Conservation (phyloP, 2,888 invertebrate species). For the Leptopilina drosophilae region DNA sequence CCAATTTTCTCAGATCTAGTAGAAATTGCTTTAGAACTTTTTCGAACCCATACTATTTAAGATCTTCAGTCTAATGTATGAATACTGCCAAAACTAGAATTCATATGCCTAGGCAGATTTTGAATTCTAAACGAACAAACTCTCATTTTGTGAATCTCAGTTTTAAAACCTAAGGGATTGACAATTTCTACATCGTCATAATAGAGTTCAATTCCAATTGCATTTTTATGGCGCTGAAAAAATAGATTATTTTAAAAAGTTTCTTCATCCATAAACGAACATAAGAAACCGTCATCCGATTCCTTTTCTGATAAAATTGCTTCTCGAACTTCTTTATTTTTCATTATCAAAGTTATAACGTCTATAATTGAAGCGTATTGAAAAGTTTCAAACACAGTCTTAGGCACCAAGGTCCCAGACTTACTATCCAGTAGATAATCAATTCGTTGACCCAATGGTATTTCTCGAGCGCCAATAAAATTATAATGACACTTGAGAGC, state of each 20-base stretch:
- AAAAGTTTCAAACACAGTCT: conserved; percentile 47
- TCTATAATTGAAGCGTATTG: conserved; percentile 54
- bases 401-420: neutral
- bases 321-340: conserved; percentile 46
- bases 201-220: conserved; percentile 47
- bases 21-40: conserved; percentile 45
- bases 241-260: conserved; percentile 46
- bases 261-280: conserved; percentile 49
- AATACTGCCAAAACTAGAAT: conserved; percentile 51
- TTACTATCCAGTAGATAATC: conserved; percentile 46
- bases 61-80: conserved; percentile 48
- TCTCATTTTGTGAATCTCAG: conserved; percentile 53
- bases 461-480: neutral
- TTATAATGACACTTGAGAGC: neutral
- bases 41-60: conserved; percentile 50
- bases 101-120: conserved; percentile 52
- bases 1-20: conserved; percentile 44
- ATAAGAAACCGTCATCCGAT: conserved; percentile 44
- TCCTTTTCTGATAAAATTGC: conserved; percentile 46
- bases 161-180: conserved; percentile 54
- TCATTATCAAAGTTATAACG: conserved; percentile 47
- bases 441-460: conserved; percentile 1
- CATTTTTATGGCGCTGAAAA: conserved; percentile 45
- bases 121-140: conserved; percentile 48
- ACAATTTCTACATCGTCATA: conserved; percentile 55